Base-by-base conservation (phyloP, 2,797 vertebrate genomes). In the Sebastes oblongus region DNA sequence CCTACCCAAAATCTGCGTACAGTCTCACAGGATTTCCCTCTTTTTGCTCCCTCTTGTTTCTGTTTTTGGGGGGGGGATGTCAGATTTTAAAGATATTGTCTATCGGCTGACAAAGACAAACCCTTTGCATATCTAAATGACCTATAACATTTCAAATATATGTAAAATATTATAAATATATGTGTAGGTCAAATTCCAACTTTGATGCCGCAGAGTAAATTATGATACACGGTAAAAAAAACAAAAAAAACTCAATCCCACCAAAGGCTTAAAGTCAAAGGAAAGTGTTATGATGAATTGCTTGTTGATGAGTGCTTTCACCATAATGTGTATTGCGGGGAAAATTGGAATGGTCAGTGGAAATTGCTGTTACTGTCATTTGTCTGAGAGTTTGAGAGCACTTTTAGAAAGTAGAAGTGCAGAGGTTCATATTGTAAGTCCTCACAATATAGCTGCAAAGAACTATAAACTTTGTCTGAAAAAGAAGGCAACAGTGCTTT, bases 331-430 rank as follows among this genome's bases (percentile, higher is more conserved):
- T 62, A 66, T 56, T 74, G 56, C 29, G 68, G 66, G 66, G 46
- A 59, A 59, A 83, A 85, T 66, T 68, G 10, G 52, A 75, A 58
- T 80, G 54, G 82, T 72, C 78, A 59, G 68, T 75, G 42, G 27
- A 85, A 88, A 86, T 83, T 80, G 81, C 68, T 39, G 61, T 62
- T 73, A 54, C 58, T 82, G 71, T 55, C 67, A 82, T 82, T 85
- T 72, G 50, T 78, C 27, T 71, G 46, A 86, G 69, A 67, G 75
- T 24, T 62, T 76, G 75, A 77, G 50, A 75, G 79, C 74, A 71
- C 64, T 78, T 83, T 32, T 18, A 27, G 36, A 10, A 69, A 71
- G 56, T 60, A 60, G 70, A 78, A 83, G 58, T 5, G n/a, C 29
- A 1, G 5, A 20, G 52, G 32, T 72, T 64, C 32, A 78, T 69